These are phyloP conservation scores for Zophobas morio DNA, from an alignment of 1,140 invertebrate genomes.

Conservation along the genomic window DNA sequence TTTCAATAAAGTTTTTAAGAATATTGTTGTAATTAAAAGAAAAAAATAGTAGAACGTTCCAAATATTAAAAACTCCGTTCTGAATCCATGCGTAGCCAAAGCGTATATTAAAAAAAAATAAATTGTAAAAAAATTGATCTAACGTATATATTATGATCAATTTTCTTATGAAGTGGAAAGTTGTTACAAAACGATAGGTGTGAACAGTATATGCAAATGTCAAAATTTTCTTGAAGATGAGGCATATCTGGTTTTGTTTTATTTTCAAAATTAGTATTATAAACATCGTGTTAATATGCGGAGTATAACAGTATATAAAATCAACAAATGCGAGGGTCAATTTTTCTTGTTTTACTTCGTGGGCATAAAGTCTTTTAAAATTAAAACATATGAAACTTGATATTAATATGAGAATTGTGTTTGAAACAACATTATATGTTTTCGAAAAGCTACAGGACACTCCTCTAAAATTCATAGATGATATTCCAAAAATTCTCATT, in stretches of 20 bases:
- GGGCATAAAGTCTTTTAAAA: background rate
- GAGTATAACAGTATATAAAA: background rate
- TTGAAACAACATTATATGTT: background rate
- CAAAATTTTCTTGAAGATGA: background rate
- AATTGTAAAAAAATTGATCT: background rate
- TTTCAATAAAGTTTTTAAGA: constrained; percentile 3
- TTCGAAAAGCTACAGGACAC: background rate
- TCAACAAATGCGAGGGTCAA: background rate
- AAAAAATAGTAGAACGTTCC: background rate
- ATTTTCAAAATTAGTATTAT: background rate
- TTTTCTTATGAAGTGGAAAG: background rate
- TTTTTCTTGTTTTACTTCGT: constrained; percentile 2
- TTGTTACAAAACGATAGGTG: background rate
- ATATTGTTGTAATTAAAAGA: constrained; percentile 8
- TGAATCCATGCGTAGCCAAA: background rate
- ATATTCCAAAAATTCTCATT: background rate
- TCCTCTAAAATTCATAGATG: background rate
- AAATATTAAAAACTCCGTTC: background rate
- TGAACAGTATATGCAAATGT: background rate
- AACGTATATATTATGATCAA: background rate
- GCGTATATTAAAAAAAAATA: background rate
- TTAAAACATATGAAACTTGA: background rate
- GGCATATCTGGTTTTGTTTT: background rate
- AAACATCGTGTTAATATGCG: constrained; percentile 7
- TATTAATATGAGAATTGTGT: background rate